Percentiles rank a stretch among this genome's conserved stretches.
phyloP scores from a whole-genome alignment of 2,888 invertebrate genomes.

The Drosophila diplacantha region DNA sequence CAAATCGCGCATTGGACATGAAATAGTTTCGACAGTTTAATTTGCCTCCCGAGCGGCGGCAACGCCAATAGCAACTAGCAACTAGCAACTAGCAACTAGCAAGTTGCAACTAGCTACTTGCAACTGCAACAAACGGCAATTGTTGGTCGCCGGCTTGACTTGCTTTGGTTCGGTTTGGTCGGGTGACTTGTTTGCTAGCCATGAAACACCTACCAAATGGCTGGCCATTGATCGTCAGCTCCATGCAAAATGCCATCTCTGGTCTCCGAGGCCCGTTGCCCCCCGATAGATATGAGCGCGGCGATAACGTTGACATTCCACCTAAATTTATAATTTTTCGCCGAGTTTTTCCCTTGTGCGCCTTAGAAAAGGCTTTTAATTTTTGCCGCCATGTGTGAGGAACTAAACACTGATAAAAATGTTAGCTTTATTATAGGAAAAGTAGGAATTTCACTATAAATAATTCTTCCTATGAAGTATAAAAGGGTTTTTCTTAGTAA shows the following conservation, averaged over 20 bases:
- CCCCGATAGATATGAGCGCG: slow-evolving; percentile 65
- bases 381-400: slow-evolving; percentile 67
- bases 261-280: slow-evolving; percentile 55
- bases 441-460: background rate
- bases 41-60: slow-evolving; percentile 62
- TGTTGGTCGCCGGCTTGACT: slow-evolving; percentile 44
- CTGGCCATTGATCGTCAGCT: slow-evolving; percentile 62
- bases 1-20: slow-evolving; percentile 74
- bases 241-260: slow-evolving; percentile 56
- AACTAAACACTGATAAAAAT: slow-evolving; percentile 16
- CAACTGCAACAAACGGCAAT: slow-evolving; percentile 38
- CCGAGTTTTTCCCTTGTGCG: slow-evolving; percentile 61
- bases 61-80: slow-evolving; percentile 30
- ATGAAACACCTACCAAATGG: slow-evolving; percentile 67
- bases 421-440: background rate
- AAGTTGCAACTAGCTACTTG: slow-evolving; percentile 21
- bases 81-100: slow-evolving; percentile 11
- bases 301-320: slow-evolving; percentile 73
- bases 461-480: background rate
- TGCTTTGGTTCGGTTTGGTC: slow-evolving; percentile 39
- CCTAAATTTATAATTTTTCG: slow-evolving; percentile 72
- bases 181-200: slow-evolving; percentile 60
- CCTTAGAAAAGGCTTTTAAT: slow-evolving; percentile 65
- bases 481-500: background rate
- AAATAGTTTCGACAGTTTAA: slow-evolving; percentile 77